Percentiles rank a stretch among this genome's conserved stretches.
phyloP scores from a whole-genome alignment of 2,888 invertebrate species.

The Peribatodes rhomboidaria region DNA sequence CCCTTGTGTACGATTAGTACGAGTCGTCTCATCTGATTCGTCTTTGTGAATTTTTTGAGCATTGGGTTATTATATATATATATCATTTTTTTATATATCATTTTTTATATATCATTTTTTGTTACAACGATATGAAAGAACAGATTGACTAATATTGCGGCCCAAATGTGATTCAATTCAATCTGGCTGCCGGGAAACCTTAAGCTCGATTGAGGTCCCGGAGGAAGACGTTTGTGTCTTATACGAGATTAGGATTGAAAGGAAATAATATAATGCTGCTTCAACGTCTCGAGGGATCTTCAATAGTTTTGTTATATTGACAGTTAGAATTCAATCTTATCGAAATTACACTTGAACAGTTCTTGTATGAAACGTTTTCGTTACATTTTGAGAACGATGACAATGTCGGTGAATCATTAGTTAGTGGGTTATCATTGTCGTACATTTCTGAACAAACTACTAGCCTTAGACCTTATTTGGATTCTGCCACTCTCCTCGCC shows the following conservation, averaged over 20 bases:
- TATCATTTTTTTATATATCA: too few relatives aligned
- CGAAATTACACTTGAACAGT: not conserved
- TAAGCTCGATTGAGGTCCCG: slow-evolving; percentile 16
- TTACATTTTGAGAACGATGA: not conserved
- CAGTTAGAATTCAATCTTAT: not conserved
- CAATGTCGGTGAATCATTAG: not conserved
- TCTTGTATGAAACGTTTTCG: not conserved
- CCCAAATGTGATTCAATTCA: slow-evolving; percentile 9
- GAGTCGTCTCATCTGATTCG: too few relatives aligned
- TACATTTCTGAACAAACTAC: not conserved
- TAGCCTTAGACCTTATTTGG: not conserved
- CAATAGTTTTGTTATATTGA: not conserved
- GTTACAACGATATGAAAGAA: not conserved
- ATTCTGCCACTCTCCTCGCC: not conserved
- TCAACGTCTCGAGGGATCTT: not conserved
- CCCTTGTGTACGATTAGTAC: too few relatives aligned
- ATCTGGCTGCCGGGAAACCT: slow-evolving; percentile 10
- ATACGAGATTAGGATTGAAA: slow-evolving; percentile 15
- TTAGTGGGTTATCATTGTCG: not conserved
- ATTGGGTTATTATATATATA: too few relatives aligned
- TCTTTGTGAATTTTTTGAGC: too few relatives aligned
- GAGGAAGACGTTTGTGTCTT: slow-evolving; percentile 17
- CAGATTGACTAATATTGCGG: slow-evolving; percentile 6
- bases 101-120: not conserved
- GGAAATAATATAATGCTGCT: slow-evolving; percentile 10